phyloP scores from a whole-genome alignment of 2,113 vertebrate genomes.

The Garra rufa region DNA sequence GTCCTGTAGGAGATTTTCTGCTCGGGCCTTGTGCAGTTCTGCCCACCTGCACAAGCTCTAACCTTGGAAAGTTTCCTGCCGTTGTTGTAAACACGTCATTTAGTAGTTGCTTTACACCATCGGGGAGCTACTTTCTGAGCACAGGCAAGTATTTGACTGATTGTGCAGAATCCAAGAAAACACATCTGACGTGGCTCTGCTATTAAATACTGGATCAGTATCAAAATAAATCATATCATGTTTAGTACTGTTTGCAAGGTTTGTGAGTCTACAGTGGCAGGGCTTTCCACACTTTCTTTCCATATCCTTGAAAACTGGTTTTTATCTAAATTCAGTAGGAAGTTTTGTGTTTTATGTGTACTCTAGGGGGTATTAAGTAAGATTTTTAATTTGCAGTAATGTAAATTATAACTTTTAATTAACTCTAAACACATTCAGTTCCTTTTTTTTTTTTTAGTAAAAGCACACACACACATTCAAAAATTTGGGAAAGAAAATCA shows the following conservation, averaged over 20 bases:
- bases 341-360: neutral
- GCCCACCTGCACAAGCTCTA: neutral
- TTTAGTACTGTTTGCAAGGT: neutral
- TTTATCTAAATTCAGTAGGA: neutral
- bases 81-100: conserved; percentile 7
- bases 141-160: conserved; percentile 1
- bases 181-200: neutral
- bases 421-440: neutral
- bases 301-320: neutral
- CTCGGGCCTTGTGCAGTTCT: neutral
- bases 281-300: neutral
- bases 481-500: too few relatives aligned
- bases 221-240: neutral
- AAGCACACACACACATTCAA: neutral
- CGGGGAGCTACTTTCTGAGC: neutral
- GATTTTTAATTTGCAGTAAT: neutral
- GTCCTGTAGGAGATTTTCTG: conserved; percentile 25
- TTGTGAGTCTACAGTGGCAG: neutral
- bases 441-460: too few relatives aligned
- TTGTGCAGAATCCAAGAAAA: neutral
- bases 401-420: neutral
- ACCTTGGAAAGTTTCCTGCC: conserved; percentile 16
- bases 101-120: neutral
- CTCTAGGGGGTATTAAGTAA: neutral
- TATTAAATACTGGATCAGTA: neutral